Evolutionary conservation across 2,888 invertebrate genomes (phyloP), one percentile per base, ranked within the genome.

Genomic region (Melolontha melolontha): DNA sequence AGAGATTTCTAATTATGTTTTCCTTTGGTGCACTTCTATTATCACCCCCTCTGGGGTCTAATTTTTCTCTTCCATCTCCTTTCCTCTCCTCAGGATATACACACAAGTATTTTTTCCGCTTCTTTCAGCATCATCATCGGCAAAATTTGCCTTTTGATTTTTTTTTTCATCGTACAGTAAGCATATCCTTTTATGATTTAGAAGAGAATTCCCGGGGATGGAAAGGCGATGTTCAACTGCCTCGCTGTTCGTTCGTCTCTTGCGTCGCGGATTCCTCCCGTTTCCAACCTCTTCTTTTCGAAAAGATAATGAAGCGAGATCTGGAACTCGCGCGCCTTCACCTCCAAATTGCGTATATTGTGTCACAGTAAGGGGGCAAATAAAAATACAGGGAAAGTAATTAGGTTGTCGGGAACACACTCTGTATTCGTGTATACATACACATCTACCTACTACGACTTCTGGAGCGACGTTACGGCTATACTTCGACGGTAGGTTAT

Each of bases 341-440:
- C 65, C 75, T 77, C 75, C 79, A 81, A 82, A 82, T 82, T 82
- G 80, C 81, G 82, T 82, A 81, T 81, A 82, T 81, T 82, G 81
- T 82, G 78, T 76, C 80, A 76, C 79, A 78, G 79, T 75, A 77
- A 76, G 82, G 82, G 81, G 81, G 79, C 79, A 80, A 79, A 80
- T 80, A 82, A 82, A 82, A 82, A 82, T 80, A 78, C 78, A 73
- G 74, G 72, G 74, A 55, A 66, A 75, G 83, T 85, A 85, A 86
- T 86, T 86, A 85, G 84, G 83, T 84, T 85, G 85, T 86, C 85
- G 83, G 80, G 80, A 85, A 84, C 85, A 86, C 84, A 83, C 85
- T 57, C 69, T 62, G 44, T 54, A 62, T 47, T 34, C 34, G 34
- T 62, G 50, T 62, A 14, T 44, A 29, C 44, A 47, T 62, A 47